A percentile compares a stretch with the other conserved stretches of the same genome.
These are phyloP conservation scores for Metallyticus violacea DNA, from an alignment of 2,888 invertebrate genomes.

Conservation along the genomic window DNA sequence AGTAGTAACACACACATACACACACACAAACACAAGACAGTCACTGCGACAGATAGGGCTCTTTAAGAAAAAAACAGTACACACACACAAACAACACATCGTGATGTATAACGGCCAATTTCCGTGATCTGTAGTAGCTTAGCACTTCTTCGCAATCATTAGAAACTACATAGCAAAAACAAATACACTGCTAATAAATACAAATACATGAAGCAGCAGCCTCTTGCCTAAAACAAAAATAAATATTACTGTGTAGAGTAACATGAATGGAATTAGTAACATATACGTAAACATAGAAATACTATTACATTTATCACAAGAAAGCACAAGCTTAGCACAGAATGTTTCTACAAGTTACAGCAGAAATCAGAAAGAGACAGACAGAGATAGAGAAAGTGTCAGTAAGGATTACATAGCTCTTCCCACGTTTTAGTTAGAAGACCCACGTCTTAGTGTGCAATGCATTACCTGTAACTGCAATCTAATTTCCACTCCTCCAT, in stretches of 20 bases:
- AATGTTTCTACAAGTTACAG: background rate
- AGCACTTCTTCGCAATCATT: background rate
- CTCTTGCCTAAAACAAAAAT: background rate
- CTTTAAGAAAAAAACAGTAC: background rate
- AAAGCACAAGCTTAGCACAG: background rate
- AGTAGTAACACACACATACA: background rate
- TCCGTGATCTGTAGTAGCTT: background rate
- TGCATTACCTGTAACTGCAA: background rate
- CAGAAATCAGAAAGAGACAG: background rate
- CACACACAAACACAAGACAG: background rate
- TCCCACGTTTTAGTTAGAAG: background rate
- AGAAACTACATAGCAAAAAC: background rate
- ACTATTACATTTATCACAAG: background rate
- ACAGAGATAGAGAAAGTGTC: background rate
- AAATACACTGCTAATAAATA: background rate
- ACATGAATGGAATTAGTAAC: background rate
- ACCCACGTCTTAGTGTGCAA: background rate
- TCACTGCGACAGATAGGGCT: background rate
- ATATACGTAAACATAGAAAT: background rate
- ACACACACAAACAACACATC: background rate
- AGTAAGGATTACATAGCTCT: background rate
- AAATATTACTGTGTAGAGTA: background rate
- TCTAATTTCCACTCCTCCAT: background rate
- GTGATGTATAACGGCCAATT: background rate
- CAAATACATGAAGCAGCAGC: background rate